These are phyloP conservation scores for Mustelus asterias DNA, from an alignment of 2,113 vertebrate species.

Conservation along the genomic window DNA sequence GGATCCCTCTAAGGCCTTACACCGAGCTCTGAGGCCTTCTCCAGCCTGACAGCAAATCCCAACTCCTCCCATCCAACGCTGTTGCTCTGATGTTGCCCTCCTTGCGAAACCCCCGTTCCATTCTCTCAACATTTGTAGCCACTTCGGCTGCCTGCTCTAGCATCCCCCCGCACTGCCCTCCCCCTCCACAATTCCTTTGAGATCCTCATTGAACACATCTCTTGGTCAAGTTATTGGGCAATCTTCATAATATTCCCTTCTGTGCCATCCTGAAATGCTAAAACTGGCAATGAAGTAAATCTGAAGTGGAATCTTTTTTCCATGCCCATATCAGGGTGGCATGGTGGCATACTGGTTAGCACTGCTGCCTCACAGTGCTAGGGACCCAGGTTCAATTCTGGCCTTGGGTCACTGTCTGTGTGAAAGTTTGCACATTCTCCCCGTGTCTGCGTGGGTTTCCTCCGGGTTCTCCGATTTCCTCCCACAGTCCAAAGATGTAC, in stretches of 20 bases:
- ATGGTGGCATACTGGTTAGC: no score
- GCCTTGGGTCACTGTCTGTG: no score
- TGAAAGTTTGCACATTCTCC: no score
- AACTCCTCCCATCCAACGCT: not conserved
- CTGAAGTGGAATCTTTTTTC: not conserved
- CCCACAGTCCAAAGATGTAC: no score
- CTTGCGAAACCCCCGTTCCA: rapidly evolving
- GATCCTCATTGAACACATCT: not conserved
- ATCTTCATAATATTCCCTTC: not conserved
- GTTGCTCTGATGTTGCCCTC: not conserved
- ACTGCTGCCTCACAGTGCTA: no score
- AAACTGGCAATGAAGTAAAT: not conserved
- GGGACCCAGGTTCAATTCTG: no score
- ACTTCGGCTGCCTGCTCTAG: not conserved
- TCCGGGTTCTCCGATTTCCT: no score
- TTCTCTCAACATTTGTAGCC: not conserved
- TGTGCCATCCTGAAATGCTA: not conserved
- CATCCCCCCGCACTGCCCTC: not conserved
- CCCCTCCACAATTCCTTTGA: not conserved
- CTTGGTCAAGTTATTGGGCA: not conserved
- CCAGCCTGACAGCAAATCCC: not conserved
- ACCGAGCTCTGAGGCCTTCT: not conserved
- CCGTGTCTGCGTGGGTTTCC: no score
- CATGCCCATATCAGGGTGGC: no score
- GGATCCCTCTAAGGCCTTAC: not conserved